Percentiles rank a stretch among this genome's conserved stretches.
Evolutionary conservation across 2,888 invertebrate species (phyloP).

Genomic region (Resseliella maxima): DNA sequence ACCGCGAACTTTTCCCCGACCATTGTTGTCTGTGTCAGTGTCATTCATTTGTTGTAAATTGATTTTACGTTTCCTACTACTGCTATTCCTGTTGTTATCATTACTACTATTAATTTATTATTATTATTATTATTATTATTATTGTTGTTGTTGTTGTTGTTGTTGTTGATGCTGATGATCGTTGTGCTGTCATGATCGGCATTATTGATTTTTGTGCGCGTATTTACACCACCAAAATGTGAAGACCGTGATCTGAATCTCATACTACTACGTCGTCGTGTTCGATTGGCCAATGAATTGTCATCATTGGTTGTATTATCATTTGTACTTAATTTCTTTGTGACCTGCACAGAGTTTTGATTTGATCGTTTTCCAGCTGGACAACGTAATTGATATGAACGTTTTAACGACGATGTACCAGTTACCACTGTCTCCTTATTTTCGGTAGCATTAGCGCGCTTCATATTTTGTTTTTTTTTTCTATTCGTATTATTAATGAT

Average conservation of each 20-base stretch:
- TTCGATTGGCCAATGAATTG: background rate
- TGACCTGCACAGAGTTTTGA: background rate
- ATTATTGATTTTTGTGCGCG: background rate
- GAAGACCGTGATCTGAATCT: background rate
- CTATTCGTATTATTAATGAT: background rate
- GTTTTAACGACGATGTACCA: background rate
- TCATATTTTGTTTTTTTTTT: background rate
- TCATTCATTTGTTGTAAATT: background rate
- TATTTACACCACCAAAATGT: background rate
- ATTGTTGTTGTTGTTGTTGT: background rate
- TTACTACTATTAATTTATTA: too few species aligned
- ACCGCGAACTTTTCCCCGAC: background rate
- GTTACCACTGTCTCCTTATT: background rate
- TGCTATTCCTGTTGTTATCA: too few species aligned
- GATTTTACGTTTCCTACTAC: too few species aligned
- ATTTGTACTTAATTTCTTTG: background rate
- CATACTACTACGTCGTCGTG: conserved; percentile 34
- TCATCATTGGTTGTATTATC: background rate
- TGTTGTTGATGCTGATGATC: background rate
- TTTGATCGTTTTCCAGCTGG: background rate
- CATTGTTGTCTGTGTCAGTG: background rate
- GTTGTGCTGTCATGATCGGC: background rate
- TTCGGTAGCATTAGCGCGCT: background rate
- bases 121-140: too few species aligned
- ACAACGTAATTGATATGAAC: conserved; percentile 1